Percentiles rank a stretch among this genome's conserved stretches.
These are phyloP conservation scores for Syrphus vitripennis DNA, from an alignment of 2,888 invertebrate species.

Conservation along the genomic window DNA sequence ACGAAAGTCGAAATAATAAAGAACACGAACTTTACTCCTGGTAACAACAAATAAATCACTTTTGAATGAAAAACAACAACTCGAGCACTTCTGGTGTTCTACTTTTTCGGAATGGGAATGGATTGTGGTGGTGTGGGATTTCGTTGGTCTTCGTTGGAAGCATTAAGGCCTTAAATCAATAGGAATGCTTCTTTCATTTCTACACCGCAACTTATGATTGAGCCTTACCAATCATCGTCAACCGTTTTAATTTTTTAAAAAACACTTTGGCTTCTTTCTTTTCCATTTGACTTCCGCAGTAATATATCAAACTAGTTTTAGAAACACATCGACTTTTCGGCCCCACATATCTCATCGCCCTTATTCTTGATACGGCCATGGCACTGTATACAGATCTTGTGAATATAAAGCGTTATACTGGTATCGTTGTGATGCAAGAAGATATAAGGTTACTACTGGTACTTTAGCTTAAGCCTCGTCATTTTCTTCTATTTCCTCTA, in stretches of 20 bases:
- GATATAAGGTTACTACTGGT: neutral
- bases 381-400: neutral
- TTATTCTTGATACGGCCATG: neutral
- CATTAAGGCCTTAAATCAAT: neutral
- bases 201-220: neutral
- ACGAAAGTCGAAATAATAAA: slow-evolving; percentile 58
- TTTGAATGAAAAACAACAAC: slow-evolving; percentile 52
- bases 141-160: no score
- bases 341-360: neutral
- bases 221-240: neutral
- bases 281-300: no score
- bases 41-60: slow-evolving; percentile 68
- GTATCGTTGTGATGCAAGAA: neutral
- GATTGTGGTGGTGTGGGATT: neutral
- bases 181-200: neutral
- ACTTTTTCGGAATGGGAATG: neutral
- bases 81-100: slow-evolving; percentile 6
- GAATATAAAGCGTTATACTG: neutral
- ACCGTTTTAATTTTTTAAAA: neutral
- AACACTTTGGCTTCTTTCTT: no score
- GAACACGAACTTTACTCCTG: slow-evolving; percentile 51
- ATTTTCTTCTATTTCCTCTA: neutral
- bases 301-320: no score
- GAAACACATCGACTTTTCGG: no score
- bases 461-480: slow-evolving; percentile 16